Base-by-base conservation (phyloP, 2,888 invertebrate species). In the Hyalella azteca region DNA sequence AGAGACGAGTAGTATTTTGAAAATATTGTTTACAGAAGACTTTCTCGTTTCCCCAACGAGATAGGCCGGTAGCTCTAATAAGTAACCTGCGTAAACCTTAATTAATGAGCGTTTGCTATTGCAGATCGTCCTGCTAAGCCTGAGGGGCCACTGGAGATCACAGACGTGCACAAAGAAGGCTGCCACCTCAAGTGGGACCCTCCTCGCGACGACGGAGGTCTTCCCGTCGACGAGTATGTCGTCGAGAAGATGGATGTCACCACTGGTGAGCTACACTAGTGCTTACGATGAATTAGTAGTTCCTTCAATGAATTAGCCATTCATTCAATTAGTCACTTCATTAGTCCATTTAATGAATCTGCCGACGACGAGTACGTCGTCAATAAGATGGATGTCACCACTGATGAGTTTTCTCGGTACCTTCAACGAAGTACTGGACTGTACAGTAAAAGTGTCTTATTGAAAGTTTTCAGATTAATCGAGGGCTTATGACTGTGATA, bases 131-230 rank as follows among this genome's bases (percentile, higher is more conserved):
- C 96, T 26, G 92, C 92, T 86, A 93, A 93, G 87, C 96, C 96
- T 0, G 94, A 95, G 88, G 97, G 97, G 59, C 98, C 98, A 0
- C 89, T 98, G 0, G 96, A 96, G 87, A 95, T 96, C 0, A 91
- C 91, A 0, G 96, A 97, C 87, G 91, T 98, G 0, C 96, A 95
- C 88, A 95, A 95, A 82, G 96, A 97, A 88, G 95, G 96, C 78
- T 97, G 96, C 87, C 96, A 95, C 87, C 90, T 98, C 15, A 92
- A 93, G 86, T 98, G 98, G 98, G 93, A 93, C 85, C 95, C 95
- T 86, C 98, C 98, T 0, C 95, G 95, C 88, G 97, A 98, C 88
- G 97, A 98, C 85, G 98, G 98, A 48, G 98, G 97, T 15, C 89
- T 95, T 60, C 97, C 97, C 4, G 91, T 98, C 85, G 93, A 93